Evolutionary conservation across 2,888 invertebrate genomes (phyloP), one percentile per base, ranked within the genome.

Genomic region (Ceratothoa steindachneri): DNA sequence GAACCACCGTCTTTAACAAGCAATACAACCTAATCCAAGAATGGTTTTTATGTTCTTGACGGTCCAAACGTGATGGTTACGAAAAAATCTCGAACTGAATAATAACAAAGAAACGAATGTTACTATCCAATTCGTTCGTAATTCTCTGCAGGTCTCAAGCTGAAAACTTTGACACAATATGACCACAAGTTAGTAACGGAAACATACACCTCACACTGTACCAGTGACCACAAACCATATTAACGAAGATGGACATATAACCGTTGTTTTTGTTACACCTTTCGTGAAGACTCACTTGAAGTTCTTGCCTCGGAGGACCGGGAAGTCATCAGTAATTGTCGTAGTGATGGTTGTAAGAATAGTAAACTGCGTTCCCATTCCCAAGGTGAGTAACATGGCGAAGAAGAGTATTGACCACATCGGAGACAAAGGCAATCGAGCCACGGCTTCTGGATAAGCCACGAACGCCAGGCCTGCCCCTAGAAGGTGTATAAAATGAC

Each of bases 361-460:
- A 77, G 86, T 86, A 82, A 87, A 85, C 80, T 81, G 90, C 24
- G 90, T 90, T 82, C 91, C 91, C 76, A 91, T 85, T 68, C 91
- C 91, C 72, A 91, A 86, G 0, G 91, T 91, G 73, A 91, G 85
- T 64, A 91, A 85, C 91, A 91, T 92, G 73, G 91, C 88, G 84
- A 93, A 93, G 85, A 92, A 93, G 9, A 93, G 86, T 72, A 92
- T 87, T 12, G 93, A 90, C 91, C 93, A 93, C 12, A 93, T 86
- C 0, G 92, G 92, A 0, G 93, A 89, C 0, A 92, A 87, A 0
- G 93, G 92, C 77, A 93, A 85, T 77, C 91, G 88, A 1, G 92
- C 89, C 1, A 93, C 90, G 5, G 87, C 88, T 85, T 93, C 93
- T 0, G 93, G 92, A 83, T 93, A 92, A 29, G 92, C 92, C 77